phyloP scores from a whole-genome alignment of 2,113 vertebrate species.

The Tupaia chinensis region DNA sequence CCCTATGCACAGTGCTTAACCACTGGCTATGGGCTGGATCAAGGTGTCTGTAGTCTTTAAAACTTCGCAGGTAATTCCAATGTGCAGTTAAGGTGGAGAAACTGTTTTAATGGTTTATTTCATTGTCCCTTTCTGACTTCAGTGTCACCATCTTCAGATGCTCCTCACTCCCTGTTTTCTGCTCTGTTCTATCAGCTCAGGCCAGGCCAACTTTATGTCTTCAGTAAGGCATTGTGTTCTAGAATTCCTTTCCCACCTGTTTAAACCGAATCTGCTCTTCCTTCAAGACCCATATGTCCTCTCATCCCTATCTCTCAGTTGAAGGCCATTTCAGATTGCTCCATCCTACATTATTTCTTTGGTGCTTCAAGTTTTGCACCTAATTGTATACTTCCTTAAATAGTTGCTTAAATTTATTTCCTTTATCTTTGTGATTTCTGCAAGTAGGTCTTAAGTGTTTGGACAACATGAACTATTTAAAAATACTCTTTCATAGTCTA shows the following conservation, averaged over 20 bases:
- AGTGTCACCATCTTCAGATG: background rate
- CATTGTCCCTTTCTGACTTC: background rate
- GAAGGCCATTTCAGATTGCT: background rate
- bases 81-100: background rate
- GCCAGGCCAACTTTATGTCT: background rate
- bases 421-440: conserved; percentile 42
- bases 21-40: background rate
- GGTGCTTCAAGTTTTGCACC: background rate
- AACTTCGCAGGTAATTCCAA: background rate
- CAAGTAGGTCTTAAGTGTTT: conserved; percentile 46
- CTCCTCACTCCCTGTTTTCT: background rate
- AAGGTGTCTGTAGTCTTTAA: background rate
- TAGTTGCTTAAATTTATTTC: conserved; percentile 48
- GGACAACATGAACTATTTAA: conserved; percentile 26
- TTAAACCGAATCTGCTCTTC: background rate
- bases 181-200: background rate
- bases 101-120: background rate
- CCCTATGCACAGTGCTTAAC: too few relatives aligned
- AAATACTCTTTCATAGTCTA: conserved; percentile 11
- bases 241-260: conserved; percentile 6
- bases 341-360: background rate
- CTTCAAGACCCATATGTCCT: background rate
- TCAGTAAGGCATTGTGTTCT: conserved; percentile 48
- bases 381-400: conserved; percentile 27
- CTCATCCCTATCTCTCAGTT: background rate